phyloP scores from a whole-genome alignment of 2,113 vertebrate species.

The Benitochromis conjunctus region DNA sequence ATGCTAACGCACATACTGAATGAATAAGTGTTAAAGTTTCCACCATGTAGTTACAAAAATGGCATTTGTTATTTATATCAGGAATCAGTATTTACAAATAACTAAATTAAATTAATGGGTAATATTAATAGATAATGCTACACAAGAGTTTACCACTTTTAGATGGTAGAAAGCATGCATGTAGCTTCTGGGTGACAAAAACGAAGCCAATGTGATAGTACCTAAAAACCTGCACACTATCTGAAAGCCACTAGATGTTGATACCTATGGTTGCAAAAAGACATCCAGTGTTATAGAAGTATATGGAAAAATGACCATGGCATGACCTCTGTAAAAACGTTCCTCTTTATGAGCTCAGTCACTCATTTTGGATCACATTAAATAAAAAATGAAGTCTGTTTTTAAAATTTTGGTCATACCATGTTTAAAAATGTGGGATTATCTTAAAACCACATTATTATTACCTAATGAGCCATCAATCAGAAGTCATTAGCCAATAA shows the following conservation, averaged over 20 bases:
- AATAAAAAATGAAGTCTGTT: not conserved
- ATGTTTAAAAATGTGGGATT: not conserved
- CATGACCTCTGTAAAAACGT: no score
- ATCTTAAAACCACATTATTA: not conserved
- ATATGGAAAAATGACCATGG: not conserved
- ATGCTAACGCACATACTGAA: not conserved
- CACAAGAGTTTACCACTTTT: not conserved
- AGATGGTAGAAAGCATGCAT: not conserved
- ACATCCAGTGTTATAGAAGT: not conserved
- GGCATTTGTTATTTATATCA: not conserved
- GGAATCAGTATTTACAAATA: not conserved
- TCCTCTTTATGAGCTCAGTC: not conserved
- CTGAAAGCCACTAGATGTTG: not conserved
- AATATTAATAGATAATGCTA: not conserved
- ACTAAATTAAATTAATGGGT: not conserved
- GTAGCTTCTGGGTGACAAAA: not conserved
- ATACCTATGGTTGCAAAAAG: not conserved
- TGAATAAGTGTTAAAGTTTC: not conserved
- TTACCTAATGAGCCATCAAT: not conserved
- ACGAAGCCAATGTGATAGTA: no score
- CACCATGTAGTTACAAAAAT: not conserved
- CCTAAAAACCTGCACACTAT: not conserved
- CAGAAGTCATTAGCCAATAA: not conserved
- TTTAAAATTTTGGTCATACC: rapidly evolving
- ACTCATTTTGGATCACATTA: not conserved